Evolutionary conservation across 2,888 invertebrate genomes (phyloP), one percentile per base, ranked within the genome.

Genomic region (Onthophagus sagittarius): DNA sequence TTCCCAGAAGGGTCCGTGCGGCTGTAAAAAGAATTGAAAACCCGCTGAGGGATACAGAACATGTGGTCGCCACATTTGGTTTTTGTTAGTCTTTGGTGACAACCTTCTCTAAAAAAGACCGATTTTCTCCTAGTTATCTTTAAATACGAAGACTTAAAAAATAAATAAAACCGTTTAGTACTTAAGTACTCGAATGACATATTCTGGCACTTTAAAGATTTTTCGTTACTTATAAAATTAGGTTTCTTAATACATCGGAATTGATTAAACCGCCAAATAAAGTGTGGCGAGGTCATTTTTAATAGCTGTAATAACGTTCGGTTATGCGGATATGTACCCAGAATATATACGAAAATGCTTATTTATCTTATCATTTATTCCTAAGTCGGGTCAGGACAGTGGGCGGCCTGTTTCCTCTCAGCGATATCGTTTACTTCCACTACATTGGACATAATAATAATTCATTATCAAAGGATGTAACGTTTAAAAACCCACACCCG

Each of bases 381-480:
- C 32, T n/a, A 15, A 70, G 73, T 63, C 64, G 73, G 73, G 70
- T 73, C 70, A 64, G 14, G 70, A 70, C 63, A 63, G 73, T 73
- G 73, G 73, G 73, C 63, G 73, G 69, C 67, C 63, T 70, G 70
- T 73, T 73, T 73, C 73, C 73, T 73, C 71, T 71, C 32, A 31
- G 63, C 39, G 64, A 65, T 23, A 33, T 64, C n/a, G 72, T 23
- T 32, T 39, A 63, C 15, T 9, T 53, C 39, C 65, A 32, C 53
- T 72, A 64, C 15, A 72, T n/a, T 39, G 62, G 15, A 14, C 70
- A 13, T 14, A 53, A 53, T 53, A 53, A 23, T 67, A 67, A 67
- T 67, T 67, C 65, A 63, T 72, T 72, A 67, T 72, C 72, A 65
- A 65, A 72, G 72, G 72, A 72, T 65, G 67, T 67, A 39, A 67